These are phyloP conservation scores for Pterocles orientalis DNA, from an alignment of 2,113 vertebrate species.

Conservation along the genomic window DNA sequence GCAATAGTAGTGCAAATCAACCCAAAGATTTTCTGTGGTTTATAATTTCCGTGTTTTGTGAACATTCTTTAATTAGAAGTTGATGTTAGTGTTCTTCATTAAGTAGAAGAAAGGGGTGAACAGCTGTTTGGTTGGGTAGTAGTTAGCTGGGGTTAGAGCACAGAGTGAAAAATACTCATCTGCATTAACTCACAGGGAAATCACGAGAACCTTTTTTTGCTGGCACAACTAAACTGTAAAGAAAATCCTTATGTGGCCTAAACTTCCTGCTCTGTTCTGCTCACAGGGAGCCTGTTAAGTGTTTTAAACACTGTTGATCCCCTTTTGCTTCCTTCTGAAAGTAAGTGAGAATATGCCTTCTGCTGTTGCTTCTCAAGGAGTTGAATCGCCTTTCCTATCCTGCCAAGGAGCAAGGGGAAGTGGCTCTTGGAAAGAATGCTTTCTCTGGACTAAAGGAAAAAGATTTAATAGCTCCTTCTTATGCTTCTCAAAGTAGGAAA, in stretches of 20 bases:
- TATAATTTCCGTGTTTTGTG: slow-evolving; percentile 45
- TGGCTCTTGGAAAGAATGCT: background rate
- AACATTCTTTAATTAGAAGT: slow-evolving; percentile 38
- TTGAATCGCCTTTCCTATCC: background rate
- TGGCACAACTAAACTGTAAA: background rate
- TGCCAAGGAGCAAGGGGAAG: background rate
- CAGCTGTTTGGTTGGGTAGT: slow-evolving; percentile 3
- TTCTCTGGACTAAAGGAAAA: background rate
- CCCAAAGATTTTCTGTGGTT: background rate
- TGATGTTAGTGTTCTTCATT: background rate
- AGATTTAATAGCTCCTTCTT: background rate
- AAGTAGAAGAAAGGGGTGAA: slow-evolving; percentile 27
- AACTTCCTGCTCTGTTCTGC: background rate
- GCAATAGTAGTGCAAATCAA: background rate
- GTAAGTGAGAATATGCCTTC: background rate
- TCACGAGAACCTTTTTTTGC: background rate
- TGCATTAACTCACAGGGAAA: background rate
- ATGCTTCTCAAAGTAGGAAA: background rate
- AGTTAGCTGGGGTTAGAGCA: slow-evolving; percentile 28
- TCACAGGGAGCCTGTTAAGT: background rate
- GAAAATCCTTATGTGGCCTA: background rate
- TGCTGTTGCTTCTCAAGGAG: background rate
- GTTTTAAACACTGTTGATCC: background rate
- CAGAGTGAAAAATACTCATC: slow-evolving; percentile 12
- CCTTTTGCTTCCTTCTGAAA: background rate